phyloP scores from a whole-genome alignment of 2,113 vertebrate genomes.

The Mixornis gularis region DNA sequence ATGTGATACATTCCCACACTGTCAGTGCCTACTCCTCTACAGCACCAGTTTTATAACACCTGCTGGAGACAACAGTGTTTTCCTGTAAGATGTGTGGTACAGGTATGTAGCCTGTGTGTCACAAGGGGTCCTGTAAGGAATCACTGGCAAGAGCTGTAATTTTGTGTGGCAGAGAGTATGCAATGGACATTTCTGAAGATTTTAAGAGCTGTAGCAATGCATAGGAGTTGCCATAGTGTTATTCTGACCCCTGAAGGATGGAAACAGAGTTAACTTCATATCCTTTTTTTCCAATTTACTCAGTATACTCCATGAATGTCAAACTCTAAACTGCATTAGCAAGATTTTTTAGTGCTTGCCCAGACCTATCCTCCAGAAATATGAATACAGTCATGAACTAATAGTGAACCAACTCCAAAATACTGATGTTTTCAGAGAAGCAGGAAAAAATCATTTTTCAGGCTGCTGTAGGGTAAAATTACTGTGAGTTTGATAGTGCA shows the following conservation, averaged over 20 bases:
- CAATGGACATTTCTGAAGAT: slow-evolving; percentile 51
- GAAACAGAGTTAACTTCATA: slow-evolving; percentile 74
- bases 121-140: slow-evolving; percentile 25
- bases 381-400: slow-evolving; percentile 45
- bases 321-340: slow-evolving; percentile 58
- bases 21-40: neutral
- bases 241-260: slow-evolving; percentile 84
- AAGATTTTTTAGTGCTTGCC: slow-evolving; percentile 46
- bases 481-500: neutral
- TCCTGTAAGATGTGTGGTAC: neutral
- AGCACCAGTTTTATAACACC: slow-evolving; percentile 18
- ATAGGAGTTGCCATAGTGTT: slow-evolving; percentile 70
- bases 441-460: neutral
- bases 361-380: slow-evolving; percentile 38
- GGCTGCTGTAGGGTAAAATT: slow-evolving; percentile 41
- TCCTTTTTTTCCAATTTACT: slow-evolving; percentile 37
- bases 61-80: neutral
- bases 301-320: slow-evolving; percentile 53
- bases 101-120: neutral
- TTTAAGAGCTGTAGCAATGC: slow-evolving; percentile 46
- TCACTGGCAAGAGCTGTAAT: neutral
- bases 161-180: neutral
- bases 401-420: slow-evolving; percentile 7
- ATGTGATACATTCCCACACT: neutral
- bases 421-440: neutral